Base-by-base conservation (phyloP, 2,888 invertebrate species). In the Thumatha senex region DNA sequence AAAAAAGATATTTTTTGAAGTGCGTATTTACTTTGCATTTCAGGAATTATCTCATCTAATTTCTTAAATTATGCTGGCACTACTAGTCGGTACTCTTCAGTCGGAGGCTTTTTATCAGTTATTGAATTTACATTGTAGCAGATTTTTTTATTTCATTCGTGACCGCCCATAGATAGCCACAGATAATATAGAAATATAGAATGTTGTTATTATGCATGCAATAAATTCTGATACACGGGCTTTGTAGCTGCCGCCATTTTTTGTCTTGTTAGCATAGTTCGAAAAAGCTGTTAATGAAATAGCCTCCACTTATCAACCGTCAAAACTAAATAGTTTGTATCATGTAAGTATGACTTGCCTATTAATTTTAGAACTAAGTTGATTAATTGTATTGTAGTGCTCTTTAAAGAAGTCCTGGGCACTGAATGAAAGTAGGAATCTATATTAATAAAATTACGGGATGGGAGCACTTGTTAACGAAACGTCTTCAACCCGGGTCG, bases 81-180 rank as follows among this genome's bases (percentile, higher is more conserved):
- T 30, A 53, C 36, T 29, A 10, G 18, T 31, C 35, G 39, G 43
- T 54, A 51, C 42, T 67, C 54, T 70, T 63, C 63, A 51, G 59
- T 54, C 47, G 42, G 54, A 40, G 46, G 35, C 43, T 50, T 48
- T 62, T 66, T 57, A 62, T 69, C 56, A 63, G 33, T 45, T 59
- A 70, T 80, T 78, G 74, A 77, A 81, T 80, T 78, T 74, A 75
- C 76, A 78, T 76, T 72, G 72, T 64, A 56, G 30, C 42, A 30
- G 3, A 66, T 67, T 80, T 75, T 81, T 45, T 80, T 75, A 64
- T 57, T 33, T 39, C 51, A 54, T 47, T 70, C 74, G 72, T 76
- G 76, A 78, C 75, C 50, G 65, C 61, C 61, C 55, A 50, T 63
- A 66, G 63, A 69, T 67, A 58, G 54, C 49, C 48, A 47, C 51